phyloP scores from a whole-genome alignment of 2,797 vertebrate species.

The Phrynocephalus guinanensis region DNA sequence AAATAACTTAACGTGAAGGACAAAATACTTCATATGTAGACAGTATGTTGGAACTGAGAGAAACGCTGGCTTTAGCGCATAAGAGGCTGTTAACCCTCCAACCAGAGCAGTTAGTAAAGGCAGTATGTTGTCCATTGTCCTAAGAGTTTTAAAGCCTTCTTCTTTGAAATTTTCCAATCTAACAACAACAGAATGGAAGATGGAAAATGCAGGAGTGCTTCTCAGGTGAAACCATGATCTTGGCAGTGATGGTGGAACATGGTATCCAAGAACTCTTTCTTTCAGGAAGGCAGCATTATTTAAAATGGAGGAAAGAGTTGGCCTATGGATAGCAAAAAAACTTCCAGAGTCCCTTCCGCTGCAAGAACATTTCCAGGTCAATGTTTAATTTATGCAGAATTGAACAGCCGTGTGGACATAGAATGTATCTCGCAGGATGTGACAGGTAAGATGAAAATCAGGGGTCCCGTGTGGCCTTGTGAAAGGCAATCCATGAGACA shows the following conservation, averaged over 20 bases:
- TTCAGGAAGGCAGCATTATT: constrained; percentile 42
- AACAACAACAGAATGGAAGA: constrained; percentile 44
- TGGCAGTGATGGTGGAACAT: constrained; percentile 41
- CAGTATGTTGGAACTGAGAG: constrained; percentile 54
- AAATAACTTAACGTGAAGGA: constrained; percentile 61
- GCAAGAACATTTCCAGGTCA: constrained; percentile 32
- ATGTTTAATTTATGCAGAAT: constrained; percentile 50
- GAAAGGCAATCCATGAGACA: constrained; percentile 2
- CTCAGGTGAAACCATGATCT: constrained; percentile 24
- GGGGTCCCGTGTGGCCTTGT: background rate
- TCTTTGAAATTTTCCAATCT: constrained; percentile 10
- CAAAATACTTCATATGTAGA: constrained; percentile 8
- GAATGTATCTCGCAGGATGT: constrained; percentile 43
- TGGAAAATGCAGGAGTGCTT: constrained; percentile 36
- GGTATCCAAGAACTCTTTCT: background rate
- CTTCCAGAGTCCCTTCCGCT: background rate
- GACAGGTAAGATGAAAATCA: constrained; percentile 72
- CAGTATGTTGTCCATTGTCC: background rate
- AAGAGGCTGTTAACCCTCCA: constrained; percentile 6
- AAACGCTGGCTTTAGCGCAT: constrained; percentile 51
- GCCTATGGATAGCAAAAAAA: background rate
- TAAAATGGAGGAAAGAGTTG: constrained; percentile 25
- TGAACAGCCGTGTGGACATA: constrained; percentile 60
- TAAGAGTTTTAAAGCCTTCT: constrained; percentile 40
- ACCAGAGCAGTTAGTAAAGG: constrained; percentile 9